Evolutionary conservation across 1,140 invertebrate species (phyloP).

Genomic region (Tribolium madens): DNA sequence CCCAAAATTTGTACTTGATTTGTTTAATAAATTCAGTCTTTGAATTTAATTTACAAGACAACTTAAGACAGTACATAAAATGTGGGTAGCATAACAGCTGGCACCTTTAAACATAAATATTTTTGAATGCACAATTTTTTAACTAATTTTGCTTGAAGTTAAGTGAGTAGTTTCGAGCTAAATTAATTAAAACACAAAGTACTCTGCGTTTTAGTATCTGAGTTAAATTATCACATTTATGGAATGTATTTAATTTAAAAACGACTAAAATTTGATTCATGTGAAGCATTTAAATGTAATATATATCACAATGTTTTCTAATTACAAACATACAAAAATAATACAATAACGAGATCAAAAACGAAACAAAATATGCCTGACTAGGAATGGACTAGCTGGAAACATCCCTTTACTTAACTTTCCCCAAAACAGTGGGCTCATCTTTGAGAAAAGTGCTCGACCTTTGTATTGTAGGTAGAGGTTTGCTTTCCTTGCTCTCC

Average conservation of each 20-base stretch:
- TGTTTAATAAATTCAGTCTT: neutral
- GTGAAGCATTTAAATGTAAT: constrained; percentile 15
- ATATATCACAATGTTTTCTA: constrained; percentile 40
- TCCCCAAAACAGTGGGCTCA: constrained; percentile 67
- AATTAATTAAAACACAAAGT: no score
- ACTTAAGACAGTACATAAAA: neutral
- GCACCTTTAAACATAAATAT: neutral
- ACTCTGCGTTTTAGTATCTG: no score
- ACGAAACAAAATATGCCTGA: constrained; percentile 43
- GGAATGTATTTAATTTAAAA: neutral
- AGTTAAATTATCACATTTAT: neutral
- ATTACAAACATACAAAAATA: constrained; percentile 31
- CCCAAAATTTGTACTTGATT: neutral
- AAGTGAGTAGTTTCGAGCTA: no score
- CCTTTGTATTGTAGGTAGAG: constrained; percentile 67
- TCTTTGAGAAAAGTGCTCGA: constrained; percentile 82
- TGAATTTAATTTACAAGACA: neutral
- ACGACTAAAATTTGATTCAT: constrained; percentile 5
- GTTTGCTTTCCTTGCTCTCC: constrained; percentile 29
- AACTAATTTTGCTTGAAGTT: neutral
- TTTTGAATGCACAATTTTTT: no score
- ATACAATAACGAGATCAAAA: constrained; percentile 46
- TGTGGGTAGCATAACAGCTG: neutral
- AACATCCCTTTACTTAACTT: constrained; percentile 53
- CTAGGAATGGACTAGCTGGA: constrained; percentile 51